These are phyloP conservation scores for Adelphocoris suturalis DNA, from an alignment of 2,888 invertebrate genomes.

Conservation along the genomic window DNA sequence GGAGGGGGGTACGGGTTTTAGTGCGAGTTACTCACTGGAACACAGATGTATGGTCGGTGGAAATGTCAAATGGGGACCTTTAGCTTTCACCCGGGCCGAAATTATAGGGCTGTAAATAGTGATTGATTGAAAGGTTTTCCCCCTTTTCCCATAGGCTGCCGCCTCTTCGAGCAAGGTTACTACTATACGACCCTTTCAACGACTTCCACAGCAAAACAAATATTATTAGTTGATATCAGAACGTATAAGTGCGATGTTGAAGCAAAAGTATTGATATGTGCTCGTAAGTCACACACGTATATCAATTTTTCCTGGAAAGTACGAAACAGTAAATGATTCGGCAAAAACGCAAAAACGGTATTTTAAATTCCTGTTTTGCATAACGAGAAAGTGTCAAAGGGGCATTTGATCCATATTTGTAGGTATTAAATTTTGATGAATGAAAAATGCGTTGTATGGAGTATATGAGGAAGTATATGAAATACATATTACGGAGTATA, in stretches of 20 bases:
- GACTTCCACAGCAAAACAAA: constrained; percentile 1
- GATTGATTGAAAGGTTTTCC: constrained; percentile 69
- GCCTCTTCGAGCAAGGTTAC: neutral
- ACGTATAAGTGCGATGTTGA: neutral
- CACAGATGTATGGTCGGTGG: constrained; percentile 64
- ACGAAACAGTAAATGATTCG: too few species aligned
- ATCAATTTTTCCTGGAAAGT: too few species aligned
- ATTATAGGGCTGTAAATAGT: constrained; percentile 67
- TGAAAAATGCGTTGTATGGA: too few species aligned
- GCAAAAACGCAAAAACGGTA: too few species aligned
- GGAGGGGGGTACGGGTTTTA: constrained; percentile 29
- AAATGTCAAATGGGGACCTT: constrained; percentile 69
- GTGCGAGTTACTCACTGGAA: constrained; percentile 69
- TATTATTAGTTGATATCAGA: constrained; percentile 46
- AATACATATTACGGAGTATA: too few species aligned
- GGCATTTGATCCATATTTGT: too few species aligned
- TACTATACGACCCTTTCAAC: constrained; percentile 10
- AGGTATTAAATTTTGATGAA: too few species aligned
- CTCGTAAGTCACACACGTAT: too few species aligned
- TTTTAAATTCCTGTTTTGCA: too few species aligned
- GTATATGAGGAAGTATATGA: too few species aligned
- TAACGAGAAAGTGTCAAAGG: too few species aligned
- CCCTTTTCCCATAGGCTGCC: neutral
- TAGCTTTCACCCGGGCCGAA: constrained; percentile 48
- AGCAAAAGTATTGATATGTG: neutral